A percentile compares a stretch with the other conserved stretches of the same genome.
Evolutionary conservation across 2,113 vertebrate genomes (phyloP).

Genomic region (Panthera leo): DNA sequence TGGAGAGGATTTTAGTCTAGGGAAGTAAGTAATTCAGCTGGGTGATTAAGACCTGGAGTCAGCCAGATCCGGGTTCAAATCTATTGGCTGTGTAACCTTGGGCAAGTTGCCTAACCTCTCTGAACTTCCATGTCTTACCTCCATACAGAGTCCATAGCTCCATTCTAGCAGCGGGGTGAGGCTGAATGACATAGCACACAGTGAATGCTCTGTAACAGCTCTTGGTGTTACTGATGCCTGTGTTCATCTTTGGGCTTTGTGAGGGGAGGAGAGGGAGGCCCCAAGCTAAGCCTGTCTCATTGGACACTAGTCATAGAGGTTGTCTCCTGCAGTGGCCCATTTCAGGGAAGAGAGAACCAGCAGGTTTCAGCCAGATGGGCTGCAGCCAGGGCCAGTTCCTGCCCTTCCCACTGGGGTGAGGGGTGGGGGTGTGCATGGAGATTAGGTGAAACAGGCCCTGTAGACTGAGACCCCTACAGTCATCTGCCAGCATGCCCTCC

Average conservation of each 20-base stretch:
- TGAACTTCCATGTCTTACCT: background rate
- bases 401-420: background rate
- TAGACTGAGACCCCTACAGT: background rate
- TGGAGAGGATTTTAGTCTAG: background rate
- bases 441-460: no score
- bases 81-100: background rate
- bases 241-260: background rate
- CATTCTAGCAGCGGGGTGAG: rapidly evolving
- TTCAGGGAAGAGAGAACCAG: background rate
- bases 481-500: background rate
- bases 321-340: background rate
- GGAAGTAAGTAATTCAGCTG: background rate
- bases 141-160: background rate
- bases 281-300: background rate
- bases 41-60: background rate
- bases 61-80: background rate
- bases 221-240: background rate
- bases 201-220: no score
- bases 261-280: background rate
- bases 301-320: background rate
- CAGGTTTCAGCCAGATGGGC: background rate
- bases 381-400: background rate
- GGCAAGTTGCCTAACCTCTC: background rate
- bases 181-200: background rate
- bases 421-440: background rate